Percentiles rank a stretch among this genome's conserved stretches.
Conservation (phyloP, 2,113 vertebrate species). For the Grus americana region DNA sequence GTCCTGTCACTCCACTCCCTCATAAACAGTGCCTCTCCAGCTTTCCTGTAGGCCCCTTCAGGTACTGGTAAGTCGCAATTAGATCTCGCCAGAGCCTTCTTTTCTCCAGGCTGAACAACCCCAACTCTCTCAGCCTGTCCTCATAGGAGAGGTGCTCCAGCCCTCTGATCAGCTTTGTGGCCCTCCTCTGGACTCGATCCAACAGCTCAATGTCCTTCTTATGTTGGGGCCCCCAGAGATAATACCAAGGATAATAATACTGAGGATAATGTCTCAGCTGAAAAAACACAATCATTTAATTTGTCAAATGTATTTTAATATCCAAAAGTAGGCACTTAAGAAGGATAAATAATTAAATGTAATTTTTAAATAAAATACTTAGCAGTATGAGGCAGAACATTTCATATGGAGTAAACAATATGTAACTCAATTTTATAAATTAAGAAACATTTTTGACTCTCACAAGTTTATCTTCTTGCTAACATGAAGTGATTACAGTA, state of each 20-base stretch:
- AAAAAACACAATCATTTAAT: not conserved
- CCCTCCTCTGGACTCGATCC: too few species aligned
- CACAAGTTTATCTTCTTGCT: not conserved
- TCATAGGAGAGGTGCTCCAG: too few species aligned
- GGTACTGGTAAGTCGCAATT: too few species aligned
- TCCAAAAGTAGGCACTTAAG: not conserved
- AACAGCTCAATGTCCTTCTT: too few species aligned
- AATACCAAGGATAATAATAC: not conserved
- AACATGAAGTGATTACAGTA: not conserved
- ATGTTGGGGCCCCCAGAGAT: too few species aligned
- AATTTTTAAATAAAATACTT: not conserved
- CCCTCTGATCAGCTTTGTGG: too few species aligned
- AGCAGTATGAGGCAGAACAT: not conserved
- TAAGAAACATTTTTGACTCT: not conserved
- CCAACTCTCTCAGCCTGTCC: too few species aligned
- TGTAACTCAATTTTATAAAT: not conserved
- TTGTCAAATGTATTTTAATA: not conserved
- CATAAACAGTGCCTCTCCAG: too few species aligned
- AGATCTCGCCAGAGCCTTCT: too few species aligned
- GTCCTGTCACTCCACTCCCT: too few species aligned
- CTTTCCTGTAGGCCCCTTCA: too few species aligned
- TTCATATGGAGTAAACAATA: not conserved
- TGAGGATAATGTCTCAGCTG: rapidly evolving
- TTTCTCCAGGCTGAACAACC: too few species aligned
- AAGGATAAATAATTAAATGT: not conserved